Evolutionary conservation across 2,113 vertebrate genomes (phyloP).

Genomic region (Eulemur macaco): DNA sequence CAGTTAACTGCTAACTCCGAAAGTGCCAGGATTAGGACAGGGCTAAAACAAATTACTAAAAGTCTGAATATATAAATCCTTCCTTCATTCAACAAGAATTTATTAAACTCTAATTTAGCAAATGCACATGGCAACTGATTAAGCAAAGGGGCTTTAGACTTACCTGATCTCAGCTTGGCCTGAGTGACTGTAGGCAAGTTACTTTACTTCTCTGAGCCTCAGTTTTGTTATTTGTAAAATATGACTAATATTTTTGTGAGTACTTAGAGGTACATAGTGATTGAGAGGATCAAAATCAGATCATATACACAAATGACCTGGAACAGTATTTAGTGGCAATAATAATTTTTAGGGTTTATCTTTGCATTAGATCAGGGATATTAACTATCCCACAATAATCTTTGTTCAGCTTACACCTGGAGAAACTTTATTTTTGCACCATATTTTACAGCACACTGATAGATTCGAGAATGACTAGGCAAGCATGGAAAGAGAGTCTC

Average conservation of each 20-base stretch:
- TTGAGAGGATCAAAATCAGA: neutral
- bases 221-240: constrained; percentile 12
- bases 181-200: constrained; percentile 4
- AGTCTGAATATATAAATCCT: constrained; percentile 4
- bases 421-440: constrained; percentile 13
- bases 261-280: no score
- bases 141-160: neutral
- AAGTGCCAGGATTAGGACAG: neutral
- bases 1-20: neutral
- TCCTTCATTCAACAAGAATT: neutral
- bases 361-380: neutral
- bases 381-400: neutral
- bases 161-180: neutral
- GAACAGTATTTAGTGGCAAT: neutral
- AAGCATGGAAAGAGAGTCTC: neutral
- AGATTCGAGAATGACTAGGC: neutral
- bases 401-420: neutral
- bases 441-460: neutral
- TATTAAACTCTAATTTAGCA: neutral
- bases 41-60: neutral
- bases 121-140: neutral
- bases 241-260: neutral
- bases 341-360: neutral
- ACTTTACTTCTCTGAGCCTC: neutral
- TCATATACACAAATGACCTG: neutral